Evolutionary conservation across 2,888 invertebrate species (phyloP).

Genomic region (Tiphia femorata): DNA sequence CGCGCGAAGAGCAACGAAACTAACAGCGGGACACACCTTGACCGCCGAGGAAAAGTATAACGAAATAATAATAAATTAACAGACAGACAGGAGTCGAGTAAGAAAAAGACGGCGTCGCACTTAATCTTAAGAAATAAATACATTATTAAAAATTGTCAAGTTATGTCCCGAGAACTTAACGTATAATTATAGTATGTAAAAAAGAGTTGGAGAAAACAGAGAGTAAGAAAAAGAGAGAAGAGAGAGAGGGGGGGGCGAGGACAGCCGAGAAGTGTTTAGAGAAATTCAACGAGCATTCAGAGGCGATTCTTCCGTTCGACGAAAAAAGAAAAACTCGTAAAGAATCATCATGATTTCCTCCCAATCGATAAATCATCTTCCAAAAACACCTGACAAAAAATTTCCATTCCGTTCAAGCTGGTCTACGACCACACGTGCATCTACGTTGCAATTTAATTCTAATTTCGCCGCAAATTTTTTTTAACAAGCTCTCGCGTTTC

Average conservation of each 20-base stretch:
- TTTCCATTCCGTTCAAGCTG: no score
- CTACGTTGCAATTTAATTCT: no score
- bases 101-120: slow-evolving; percentile 19
- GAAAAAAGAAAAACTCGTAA: background rate
- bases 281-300: background rate
- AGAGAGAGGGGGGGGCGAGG: slow-evolving; percentile 9
- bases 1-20: no score
- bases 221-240: background rate
- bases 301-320: background rate
- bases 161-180: slow-evolving; percentile 25
- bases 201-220: background rate
- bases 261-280: background rate
- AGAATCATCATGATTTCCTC: no score
- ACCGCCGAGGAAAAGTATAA: background rate
- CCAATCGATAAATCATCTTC: no score
- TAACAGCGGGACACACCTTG: no score
- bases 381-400: no score
- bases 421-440: no score
- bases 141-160: slow-evolving; percentile 29
- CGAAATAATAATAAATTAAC: slow-evolving; percentile 23
- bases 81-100: slow-evolving; percentile 10
- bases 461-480: no score
- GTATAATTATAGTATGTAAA: slow-evolving; percentile 1
- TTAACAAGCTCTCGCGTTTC: no score
- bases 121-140: slow-evolving; percentile 36